phyloP scores from a whole-genome alignment of 2,888 invertebrate species.

The Macroteleia sp. region DNA sequence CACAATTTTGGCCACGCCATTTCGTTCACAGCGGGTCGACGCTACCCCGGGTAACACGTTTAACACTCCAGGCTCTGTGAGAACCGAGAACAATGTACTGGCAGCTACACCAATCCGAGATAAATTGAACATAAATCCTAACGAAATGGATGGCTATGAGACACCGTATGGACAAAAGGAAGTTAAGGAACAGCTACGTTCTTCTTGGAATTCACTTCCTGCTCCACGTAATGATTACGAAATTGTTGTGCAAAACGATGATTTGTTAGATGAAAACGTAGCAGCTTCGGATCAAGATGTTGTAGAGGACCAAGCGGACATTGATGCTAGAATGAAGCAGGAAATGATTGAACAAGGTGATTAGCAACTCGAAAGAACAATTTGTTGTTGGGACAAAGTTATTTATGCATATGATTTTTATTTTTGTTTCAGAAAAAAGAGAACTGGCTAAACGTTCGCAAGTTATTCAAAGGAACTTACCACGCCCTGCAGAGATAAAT shows the following conservation, averaged over 20 bases:
- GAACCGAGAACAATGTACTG: slow-evolving; percentile 85
- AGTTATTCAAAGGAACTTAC: slow-evolving; percentile 93
- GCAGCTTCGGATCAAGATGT: slow-evolving; percentile 71
- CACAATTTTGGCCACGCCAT: slow-evolving; percentile 94
- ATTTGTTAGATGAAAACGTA: slow-evolving; percentile 85
- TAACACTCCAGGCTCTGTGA: slow-evolving; percentile 86
- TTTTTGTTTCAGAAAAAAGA: slow-evolving; percentile 85
- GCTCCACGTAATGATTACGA: slow-evolving; percentile 98
- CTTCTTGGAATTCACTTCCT: slow-evolving; percentile 92
- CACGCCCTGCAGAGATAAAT: slow-evolving; percentile 92
- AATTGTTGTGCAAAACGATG: slow-evolving; percentile 97
- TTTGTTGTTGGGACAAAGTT: too few species aligned
- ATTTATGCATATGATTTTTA: too few species aligned
- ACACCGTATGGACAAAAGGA: slow-evolving; percentile 90
- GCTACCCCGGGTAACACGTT: slow-evolving; percentile 83
- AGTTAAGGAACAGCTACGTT: slow-evolving; percentile 89
- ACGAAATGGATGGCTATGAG: slow-evolving; percentile 90
- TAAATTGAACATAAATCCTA: slow-evolving; percentile 97
- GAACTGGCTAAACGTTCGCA: slow-evolving; percentile 92
- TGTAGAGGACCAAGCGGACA: slow-evolving; percentile 94
- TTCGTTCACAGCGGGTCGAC: slow-evolving; percentile 89
- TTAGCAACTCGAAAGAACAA: too few species aligned
- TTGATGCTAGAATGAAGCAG: slow-evolving; percentile 89
- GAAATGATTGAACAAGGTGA: slow-evolving; percentile 89
- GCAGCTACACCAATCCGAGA: slow-evolving; percentile 92